Base-by-base conservation (phyloP, 2,888 invertebrate genomes). In the Alsophila aescularia region DNA sequence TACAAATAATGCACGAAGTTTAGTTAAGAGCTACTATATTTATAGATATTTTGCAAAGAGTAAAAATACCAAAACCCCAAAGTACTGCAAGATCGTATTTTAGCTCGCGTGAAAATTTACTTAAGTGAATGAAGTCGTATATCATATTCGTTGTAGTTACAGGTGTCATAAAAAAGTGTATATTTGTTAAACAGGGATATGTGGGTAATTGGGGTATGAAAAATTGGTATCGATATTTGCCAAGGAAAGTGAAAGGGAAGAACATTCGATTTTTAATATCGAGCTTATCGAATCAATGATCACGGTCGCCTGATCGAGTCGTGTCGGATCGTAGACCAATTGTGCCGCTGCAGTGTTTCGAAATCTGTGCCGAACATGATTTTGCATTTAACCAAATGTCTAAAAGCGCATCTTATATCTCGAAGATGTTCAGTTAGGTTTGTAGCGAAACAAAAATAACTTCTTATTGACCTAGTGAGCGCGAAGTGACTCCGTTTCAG, bases 241-340 rank as follows among this genome's bases (percentile, higher is more conserved):
- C 6, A 62, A 67, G 54, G 62, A 75, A 78, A 80, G 76, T 75
- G 73, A 79, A 71, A 76, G 73, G 76, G 68, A 68, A 70, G 63
- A 57, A 50, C 42, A 58, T 60, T 66, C 58, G 52, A 67, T 66
- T 66, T 67, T 67, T 62, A 61, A 59, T 52, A 62, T 69, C 72
- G 70, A 66, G 74, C 72, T 62, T 71, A 57, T 72, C 73, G 70
- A 81, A 77, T 77, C 68, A 59, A 79, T 79, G 64, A 72, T 77
- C 77, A 74, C 70, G 76, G 77, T 60, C 75, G 64, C 69, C 62
- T 62, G 59, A 69, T 58, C 49, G 70, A 63, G 67, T 49, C 32
- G 66, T 64, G 59, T 68, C 68, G 60, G 59, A 73, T 74, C 58
- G 66, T 51, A 54, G 62, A 52, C 69, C 63, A 62, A 58, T 66